Evolutionary conservation across 2,797 vertebrate species (phyloP).

Genomic region (Xyrichtys novacula): DNA sequence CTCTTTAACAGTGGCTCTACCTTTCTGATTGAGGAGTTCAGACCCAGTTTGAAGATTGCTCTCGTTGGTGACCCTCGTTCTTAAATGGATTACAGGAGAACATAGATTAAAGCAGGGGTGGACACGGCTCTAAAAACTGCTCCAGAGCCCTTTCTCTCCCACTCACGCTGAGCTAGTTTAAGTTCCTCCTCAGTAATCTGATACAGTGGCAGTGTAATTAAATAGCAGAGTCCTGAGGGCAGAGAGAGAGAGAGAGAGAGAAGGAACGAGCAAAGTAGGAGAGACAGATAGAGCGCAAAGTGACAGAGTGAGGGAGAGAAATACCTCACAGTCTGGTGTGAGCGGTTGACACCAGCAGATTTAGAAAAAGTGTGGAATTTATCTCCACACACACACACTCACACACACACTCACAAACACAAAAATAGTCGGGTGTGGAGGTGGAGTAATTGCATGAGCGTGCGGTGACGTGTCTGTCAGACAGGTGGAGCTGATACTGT

Average conservation of each 20-base stretch:
- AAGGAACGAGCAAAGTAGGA: constrained; percentile 53
- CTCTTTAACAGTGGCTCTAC: constrained; percentile 3
- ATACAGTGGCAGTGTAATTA: constrained; percentile 78
- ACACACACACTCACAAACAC: constrained; percentile 15
- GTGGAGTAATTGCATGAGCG: constrained; percentile 64
- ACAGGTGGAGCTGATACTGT: constrained; percentile 54
- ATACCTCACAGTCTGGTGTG: constrained; percentile 63
- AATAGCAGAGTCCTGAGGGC: constrained; percentile 73
- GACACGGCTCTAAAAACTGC: constrained; percentile 54
- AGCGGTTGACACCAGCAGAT: constrained; percentile 68
- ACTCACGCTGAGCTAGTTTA: constrained; percentile 45
- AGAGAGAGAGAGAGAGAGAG: constrained; percentile 42
- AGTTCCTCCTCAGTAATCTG: constrained; percentile 76
- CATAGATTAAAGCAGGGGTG: constrained; percentile 37
- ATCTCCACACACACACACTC: constrained; percentile 34
- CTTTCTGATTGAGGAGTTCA: constrained; percentile 43
- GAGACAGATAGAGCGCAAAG: constrained; percentile 47
- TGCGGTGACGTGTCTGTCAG: constrained; percentile 60
- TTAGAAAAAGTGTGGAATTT: constrained; percentile 56
- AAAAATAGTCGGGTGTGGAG: constrained; percentile 29
- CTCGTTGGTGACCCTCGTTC: constrained; percentile 65
- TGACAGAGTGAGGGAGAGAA: constrained; percentile 58
- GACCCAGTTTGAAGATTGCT: constrained; percentile 32
- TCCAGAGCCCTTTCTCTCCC: constrained; percentile 11
- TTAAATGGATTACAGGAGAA: constrained; percentile 66